A percentile compares a stretch with the other conserved stretches of the same genome.
phyloP scores from a whole-genome alignment of 2,888 invertebrate genomes.

The Psylliodes chrysocephalus region DNA sequence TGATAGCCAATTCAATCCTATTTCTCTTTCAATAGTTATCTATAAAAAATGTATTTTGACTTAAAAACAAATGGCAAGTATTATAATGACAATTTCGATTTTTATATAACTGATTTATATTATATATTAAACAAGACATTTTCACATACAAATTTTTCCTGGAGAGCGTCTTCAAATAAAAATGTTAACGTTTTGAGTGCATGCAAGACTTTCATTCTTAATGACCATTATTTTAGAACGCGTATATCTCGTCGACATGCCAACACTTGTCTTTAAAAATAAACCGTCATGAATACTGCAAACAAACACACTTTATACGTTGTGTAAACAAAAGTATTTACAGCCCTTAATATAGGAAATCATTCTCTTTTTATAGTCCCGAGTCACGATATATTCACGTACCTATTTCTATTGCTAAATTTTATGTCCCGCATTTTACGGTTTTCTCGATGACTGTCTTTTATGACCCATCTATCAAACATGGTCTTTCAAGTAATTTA shows the following conservation, averaged over 20 bases:
- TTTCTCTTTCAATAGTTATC: too few species aligned
- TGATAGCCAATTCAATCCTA: too few species aligned
- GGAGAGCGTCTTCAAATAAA: too few species aligned
- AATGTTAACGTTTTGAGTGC: too few species aligned
- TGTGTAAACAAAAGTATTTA: constrained; percentile 27
- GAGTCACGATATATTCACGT: constrained; percentile 27
- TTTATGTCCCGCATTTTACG: constrained; percentile 21
- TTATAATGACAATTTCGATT: too few species aligned
- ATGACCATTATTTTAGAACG: too few species aligned
- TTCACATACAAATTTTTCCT: too few species aligned
- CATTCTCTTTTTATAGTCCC: constrained; percentile 20
- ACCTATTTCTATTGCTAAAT: constrained; percentile 28
- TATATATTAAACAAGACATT: too few species aligned
- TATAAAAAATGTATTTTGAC: too few species aligned
- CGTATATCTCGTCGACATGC: not conserved
- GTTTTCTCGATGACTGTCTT: constrained; percentile 24
- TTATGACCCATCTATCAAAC: constrained; percentile 27
- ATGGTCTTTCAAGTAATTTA: constrained; percentile 2
- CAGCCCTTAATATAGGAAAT: constrained; percentile 15
- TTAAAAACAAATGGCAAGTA: too few species aligned
- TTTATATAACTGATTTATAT: too few species aligned
- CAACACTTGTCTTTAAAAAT: not conserved
- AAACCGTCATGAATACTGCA: constrained; percentile 3
- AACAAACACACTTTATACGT: constrained; percentile 21
- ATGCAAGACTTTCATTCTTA: too few species aligned